Evolutionary conservation across 2,888 invertebrate species (phyloP), one percentile per base, ranked within the genome.

Genomic region (Mythimna lalbum): DNA sequence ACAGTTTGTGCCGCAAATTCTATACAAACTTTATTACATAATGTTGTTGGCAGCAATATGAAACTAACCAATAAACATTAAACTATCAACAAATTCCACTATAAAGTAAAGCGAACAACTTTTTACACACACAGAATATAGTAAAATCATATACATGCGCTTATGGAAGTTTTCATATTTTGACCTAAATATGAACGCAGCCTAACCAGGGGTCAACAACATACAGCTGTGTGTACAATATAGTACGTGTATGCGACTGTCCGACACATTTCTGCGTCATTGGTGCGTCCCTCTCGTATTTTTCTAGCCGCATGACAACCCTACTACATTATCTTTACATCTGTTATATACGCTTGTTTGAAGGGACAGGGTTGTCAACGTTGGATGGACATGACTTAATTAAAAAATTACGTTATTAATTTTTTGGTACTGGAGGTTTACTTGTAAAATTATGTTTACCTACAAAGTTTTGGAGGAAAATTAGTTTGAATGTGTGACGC

Each of bases 301-400:
- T 84, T 82, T 80, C 75, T 78, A 79, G 53, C 64, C 55, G 39
- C 61, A 39, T 64, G 79, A 71, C 82, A 78, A 63, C 56, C 59
- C 47, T 64, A 39, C 43, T 33, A 75, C 50, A 74, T 83, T 80
- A 83, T 70, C 68, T 82, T 53, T 82, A 71, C 83, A 78, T 82
- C 85, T 82, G 85, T 78, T 84, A 63, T 43, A 39, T 66, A 61
- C 33, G 74, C 49, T 50, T 59, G 63, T 80, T 59, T 64, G 70
- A 56, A 64, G 53, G 57, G 33, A 21, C 9, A 69, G 66, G 83
- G 66, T 50, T 69, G 61, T 36, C 56, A 12, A 52, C 17, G 63
- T 36, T 50, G 23, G 12, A 59, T 27, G 49, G 52, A 43, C 55
- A 56, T 49, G 59, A 52, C 55, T 59, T 63, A 23, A 62, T 61